These are phyloP conservation scores for Nesidiocoris tenuis DNA, from an alignment of 2,888 invertebrate species.

Conservation along the genomic window DNA sequence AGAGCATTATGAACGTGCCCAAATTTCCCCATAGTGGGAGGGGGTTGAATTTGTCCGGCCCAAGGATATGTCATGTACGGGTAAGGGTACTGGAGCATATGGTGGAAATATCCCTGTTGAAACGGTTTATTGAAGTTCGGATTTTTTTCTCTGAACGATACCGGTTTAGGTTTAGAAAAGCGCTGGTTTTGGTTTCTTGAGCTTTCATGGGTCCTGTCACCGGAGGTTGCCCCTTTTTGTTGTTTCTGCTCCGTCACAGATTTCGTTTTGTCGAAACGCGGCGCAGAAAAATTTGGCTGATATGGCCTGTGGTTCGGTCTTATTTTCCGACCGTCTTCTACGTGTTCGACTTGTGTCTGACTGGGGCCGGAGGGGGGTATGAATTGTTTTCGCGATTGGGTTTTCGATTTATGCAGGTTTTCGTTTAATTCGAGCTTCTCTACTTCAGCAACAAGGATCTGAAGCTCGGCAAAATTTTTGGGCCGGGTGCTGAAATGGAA, in stretches of 20 bases:
- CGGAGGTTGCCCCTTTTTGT: no score
- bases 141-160: no score
- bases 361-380: background rate
- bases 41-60: background rate
- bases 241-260: background rate
- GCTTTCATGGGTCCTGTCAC: no score
- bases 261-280: background rate
- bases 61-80: conserved; percentile 11
- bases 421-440: background rate
- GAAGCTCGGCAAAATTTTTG: background rate
- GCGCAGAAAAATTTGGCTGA: background rate
- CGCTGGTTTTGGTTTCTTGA: no score
- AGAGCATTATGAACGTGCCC: background rate
- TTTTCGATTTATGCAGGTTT: background rate
- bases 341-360: background rate
- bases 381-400: background rate
- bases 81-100: background rate
- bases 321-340: no score
- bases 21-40: background rate
- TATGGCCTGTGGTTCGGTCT: background rate
- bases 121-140: conserved; percentile 17
- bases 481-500: conserved; percentile 21
- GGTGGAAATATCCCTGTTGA: conserved; percentile 7
- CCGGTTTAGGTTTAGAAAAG: no score
- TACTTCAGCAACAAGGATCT: background rate